These are phyloP conservation scores for Acropternis orthonyx DNA, from an alignment of 2,797 vertebrate genomes.

Conservation along the genomic window DNA sequence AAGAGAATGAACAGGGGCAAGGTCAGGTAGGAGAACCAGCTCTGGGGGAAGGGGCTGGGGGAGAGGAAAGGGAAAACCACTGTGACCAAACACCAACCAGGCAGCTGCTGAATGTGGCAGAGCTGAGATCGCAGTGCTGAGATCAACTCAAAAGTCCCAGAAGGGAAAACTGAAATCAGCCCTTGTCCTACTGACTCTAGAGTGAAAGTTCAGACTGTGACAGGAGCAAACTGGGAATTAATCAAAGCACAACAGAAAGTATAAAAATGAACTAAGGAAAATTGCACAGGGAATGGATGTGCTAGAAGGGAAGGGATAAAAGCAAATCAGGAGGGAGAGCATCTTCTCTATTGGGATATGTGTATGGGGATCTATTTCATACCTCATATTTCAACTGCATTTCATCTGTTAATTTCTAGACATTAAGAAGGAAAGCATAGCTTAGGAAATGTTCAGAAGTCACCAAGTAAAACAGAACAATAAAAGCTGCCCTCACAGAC, in stretches of 20 bases:
- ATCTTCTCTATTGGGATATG: not conserved
- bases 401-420: not conserved
- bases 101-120: not conserved
- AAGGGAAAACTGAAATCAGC: not conserved
- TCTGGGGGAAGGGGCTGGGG: not conserved
- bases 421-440: not conserved
- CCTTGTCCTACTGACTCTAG: not conserved
- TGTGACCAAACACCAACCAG: not conserved
- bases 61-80: not conserved
- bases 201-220: not conserved
- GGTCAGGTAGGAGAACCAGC: not conserved
- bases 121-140: accelerated
- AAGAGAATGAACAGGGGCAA: not conserved
- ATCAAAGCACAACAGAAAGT: not conserved
- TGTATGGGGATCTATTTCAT: accelerated
- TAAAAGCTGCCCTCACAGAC: not conserved
- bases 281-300: not conserved
- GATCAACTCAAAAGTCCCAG: accelerated
- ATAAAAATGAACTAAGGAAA: not conserved
- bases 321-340: not conserved
- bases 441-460: not conserved
- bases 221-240: not conserved
- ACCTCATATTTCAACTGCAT: not conserved
- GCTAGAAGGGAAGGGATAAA: not conserved
- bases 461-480: not conserved